Base-by-base conservation (phyloP, 2,113 vertebrate species). In the Leiothrix lutea region DNA sequence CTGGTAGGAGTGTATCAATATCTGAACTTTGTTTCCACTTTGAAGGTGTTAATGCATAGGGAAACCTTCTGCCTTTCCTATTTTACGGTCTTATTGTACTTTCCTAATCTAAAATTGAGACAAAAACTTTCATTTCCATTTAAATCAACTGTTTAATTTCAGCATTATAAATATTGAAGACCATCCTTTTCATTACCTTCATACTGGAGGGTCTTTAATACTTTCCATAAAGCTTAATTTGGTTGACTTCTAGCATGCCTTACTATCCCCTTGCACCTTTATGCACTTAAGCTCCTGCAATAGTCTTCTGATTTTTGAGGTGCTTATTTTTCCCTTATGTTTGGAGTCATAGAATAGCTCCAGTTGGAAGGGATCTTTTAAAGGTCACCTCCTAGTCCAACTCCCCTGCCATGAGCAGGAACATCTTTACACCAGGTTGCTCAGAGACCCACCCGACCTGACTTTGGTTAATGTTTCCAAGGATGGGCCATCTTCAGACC, bases 1-100 rank as follows among this genome's bases (percentile, higher is more conserved):
- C n/a, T 80, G 57, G 5, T 8, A 40, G 28, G 5, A 87, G 9
- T 2, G 0, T 23, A 69, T 5, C 1, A 3, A 44, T 38, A 47
- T 12, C 48, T 24, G 33, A 72, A 56, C 35, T 67, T 69, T 4
- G 14, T 50, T 86, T 70, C 36, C 8, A 26, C 29, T 81, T 45
- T 21, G 36, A 84, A 80, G 22, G 29, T n/a, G 8, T 21, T 42
- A 44, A 77, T 11, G 67, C 17, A 28, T 4, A 61, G 0, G 36
- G 16, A 88, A 31, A 53, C 22, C 9, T 48, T 45, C 36, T 48
- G 48, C 25, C 26, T 67, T 78, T 79, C 50, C 25, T 57, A 11
- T 14, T 51, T 40, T 2, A n/a, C n/a, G n/a, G 0, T 40, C 29
- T 79, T 53, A 53, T 2, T 3, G 3, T 60, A 33, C 25, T 62